Percentiles rank a stretch among this genome's conserved stretches.
Evolutionary conservation across 2,888 invertebrate genomes (phyloP).

Genomic region (Salticus scenicus): DNA sequence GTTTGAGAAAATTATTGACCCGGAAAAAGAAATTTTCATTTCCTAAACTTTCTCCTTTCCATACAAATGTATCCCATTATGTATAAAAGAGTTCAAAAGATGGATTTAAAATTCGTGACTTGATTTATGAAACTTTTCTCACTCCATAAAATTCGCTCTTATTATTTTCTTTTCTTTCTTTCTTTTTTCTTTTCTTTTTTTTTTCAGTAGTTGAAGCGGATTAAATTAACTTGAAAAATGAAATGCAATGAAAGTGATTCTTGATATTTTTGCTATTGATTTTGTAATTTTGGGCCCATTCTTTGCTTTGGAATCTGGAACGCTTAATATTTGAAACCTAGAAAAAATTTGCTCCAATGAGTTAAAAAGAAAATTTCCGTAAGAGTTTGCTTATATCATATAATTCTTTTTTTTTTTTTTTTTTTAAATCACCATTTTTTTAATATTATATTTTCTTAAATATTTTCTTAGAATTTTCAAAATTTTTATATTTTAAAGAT

Average conservation of each 20-base stretch:
- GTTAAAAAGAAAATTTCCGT: no score
- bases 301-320: no score
- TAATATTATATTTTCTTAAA: no score
- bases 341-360: no score
- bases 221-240: constrained; percentile 51
- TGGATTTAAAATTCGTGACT: constrained; percentile 65
- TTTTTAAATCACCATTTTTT: no score
- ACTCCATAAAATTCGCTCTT: constrained; percentile 59
- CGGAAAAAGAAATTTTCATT: not conserved
- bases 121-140: constrained; percentile 64
- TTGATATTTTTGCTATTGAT: not conserved
- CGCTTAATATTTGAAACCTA: no score
- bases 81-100: constrained; percentile 57
- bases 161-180: no score
- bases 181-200: no score
- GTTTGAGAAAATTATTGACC: not conserved
- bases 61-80: constrained; percentile 14
- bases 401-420: no score
- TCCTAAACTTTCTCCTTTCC: not conserved
- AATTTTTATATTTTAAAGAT: no score
- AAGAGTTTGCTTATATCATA: no score
- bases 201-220: constrained; percentile 46
- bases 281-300: not conserved
- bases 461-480: no score
- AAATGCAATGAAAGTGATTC: not conserved